A percentile compares a stretch with the other conserved stretches of the same genome.
These are phyloP conservation scores for Lasiurus cinereus DNA, from an alignment of 2,113 vertebrate species.

Conservation along the genomic window DNA sequence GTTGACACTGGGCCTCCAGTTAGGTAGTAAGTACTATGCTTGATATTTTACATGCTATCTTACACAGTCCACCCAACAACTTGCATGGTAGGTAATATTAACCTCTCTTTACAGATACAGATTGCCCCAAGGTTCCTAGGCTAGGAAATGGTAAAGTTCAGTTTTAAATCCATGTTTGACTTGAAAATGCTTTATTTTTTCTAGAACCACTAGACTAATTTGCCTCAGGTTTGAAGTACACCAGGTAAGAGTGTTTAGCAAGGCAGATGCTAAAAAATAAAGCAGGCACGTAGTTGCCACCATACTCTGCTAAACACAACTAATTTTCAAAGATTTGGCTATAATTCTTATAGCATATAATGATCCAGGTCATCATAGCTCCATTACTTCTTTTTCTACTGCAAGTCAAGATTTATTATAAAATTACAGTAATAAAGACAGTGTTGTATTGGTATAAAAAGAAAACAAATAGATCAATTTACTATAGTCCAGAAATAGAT, in stretches of 20 bases:
- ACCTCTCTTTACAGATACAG: background rate
- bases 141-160: background rate
- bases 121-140: background rate
- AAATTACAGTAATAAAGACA: no score
- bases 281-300: background rate
- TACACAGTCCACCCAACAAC: background rate
- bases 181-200: background rate
- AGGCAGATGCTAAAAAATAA: background rate
- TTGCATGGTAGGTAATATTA: background rate
- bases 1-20: no score
- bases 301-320: background rate
- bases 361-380: background rate
- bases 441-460: no score
- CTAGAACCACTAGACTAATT: background rate
- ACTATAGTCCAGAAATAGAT: no score
- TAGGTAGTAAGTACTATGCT: background rate
- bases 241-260: background rate
- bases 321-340: constrained; percentile 9
- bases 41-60: background rate
- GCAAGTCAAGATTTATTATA: no score
- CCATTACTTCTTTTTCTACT: background rate
- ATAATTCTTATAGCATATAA: background rate
- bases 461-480: no score
- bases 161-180: background rate
- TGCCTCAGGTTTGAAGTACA: background rate